Evolutionary conservation across 1,140 invertebrate genomes (phyloP).

Genomic region (Trichonephila clavipes): DNA sequence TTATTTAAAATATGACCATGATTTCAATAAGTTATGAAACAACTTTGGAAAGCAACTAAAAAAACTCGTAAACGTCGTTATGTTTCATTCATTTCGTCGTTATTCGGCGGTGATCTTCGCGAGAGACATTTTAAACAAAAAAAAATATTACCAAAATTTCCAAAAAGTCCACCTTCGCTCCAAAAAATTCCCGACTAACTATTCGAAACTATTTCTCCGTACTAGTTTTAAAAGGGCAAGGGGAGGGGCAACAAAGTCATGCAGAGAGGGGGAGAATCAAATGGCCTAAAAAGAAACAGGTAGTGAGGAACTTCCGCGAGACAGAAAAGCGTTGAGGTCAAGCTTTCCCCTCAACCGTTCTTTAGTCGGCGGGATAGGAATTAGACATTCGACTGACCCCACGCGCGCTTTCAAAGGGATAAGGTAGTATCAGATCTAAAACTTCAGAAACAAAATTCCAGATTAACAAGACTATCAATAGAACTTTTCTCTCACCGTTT

Average conservation of each 20-base stretch:
- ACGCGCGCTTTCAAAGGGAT: background rate
- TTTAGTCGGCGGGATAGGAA: background rate
- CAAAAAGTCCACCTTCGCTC: constrained; percentile 7
- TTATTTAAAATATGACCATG: too few species aligned
- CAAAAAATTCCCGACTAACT: background rate
- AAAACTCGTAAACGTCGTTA: too few species aligned
- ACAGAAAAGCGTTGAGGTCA: constrained; percentile 27
- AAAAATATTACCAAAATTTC: too few species aligned
- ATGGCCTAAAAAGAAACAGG: constrained; percentile 56
- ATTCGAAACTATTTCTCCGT: background rate
- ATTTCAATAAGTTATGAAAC: too few species aligned
- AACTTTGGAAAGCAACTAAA: too few species aligned
- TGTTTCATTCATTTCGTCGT: too few species aligned
- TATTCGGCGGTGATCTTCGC: too few species aligned
- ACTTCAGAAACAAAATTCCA: background rate
- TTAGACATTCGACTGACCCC: background rate
- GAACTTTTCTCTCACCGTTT: too few species aligned
- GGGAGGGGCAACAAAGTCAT: background rate
- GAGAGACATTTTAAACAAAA: too few species aligned
- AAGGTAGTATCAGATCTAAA: background rate
- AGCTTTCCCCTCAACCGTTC: background rate
- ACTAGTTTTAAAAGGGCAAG: background rate
- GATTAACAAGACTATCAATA: too few species aligned
- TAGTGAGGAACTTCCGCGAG: constrained; percentile 43
- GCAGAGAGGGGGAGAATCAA: background rate